Conservation (phyloP, 2,797 vertebrate species). For the Otus scops region DNA sequence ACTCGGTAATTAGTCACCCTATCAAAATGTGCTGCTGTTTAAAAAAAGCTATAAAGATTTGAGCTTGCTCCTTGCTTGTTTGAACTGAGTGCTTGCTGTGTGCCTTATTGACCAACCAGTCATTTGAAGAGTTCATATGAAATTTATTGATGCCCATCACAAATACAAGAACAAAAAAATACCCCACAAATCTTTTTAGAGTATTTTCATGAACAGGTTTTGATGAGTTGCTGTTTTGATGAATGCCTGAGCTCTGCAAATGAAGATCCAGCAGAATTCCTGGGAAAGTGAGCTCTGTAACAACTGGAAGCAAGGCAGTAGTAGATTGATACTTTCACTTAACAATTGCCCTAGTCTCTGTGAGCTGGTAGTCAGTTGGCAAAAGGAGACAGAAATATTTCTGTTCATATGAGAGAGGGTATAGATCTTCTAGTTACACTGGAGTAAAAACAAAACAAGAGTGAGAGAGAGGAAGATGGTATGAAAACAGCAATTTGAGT, state of each 20-base stretch:
- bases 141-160: background rate
- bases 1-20: background rate
- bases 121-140: background rate
- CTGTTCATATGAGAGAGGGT: background rate
- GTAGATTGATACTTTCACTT: background rate
- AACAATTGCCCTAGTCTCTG: background rate
- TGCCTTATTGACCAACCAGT: background rate
- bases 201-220: background rate
- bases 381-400: background rate
- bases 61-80: background rate
- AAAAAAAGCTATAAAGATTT: background rate
- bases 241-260: background rate
- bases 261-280: background rate
- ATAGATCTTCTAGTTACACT: background rate
- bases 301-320: background rate
- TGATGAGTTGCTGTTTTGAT: background rate
- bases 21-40: background rate
- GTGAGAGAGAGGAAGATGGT: background rate
- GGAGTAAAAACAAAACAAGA: background rate
- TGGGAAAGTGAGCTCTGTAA: background rate
- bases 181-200: background rate
- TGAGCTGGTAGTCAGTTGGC: background rate
- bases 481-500: conserved; percentile 2
- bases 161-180: background rate
- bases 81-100: background rate